Base-by-base conservation (phyloP, 1,140 invertebrate species). In the Drosophila kikkawai region DNA sequence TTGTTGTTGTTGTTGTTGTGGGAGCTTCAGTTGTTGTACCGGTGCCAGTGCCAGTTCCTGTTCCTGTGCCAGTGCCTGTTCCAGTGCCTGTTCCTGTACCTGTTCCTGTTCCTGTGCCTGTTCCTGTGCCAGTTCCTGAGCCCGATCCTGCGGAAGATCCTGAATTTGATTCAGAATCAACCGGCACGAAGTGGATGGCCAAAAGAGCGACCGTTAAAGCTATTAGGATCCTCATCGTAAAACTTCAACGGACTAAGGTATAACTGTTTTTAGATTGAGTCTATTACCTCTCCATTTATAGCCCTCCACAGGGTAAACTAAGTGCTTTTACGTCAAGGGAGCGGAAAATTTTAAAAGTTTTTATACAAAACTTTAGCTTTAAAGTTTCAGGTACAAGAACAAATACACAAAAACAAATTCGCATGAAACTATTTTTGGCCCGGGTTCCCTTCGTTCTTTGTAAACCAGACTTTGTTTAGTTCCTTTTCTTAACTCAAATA, bases 1-100 rank as follows among this genome's bases (percentile, higher is more conserved):
- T 41, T n/a, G n/a, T 50, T 32, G 26, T 50, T 17, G 26, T 51
- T 29, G 47, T 48, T n/a, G 47, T 50, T 32, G 48, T 50, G 9
- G 48, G 29, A 34, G 48, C 29, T n/a, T 12, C 2, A 19, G 15
- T 50, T 5, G 26, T 0, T n/a, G 26, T 50, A 9, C 8, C 26
- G 29, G 47, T n/a, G 15, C 44, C 19, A 19, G 44, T 45, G 3
- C 44, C 19, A 47, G 44, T 47, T 5, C 44, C 44, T 0, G 44
- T 45, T 12, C 17, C 44, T 8, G 45, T 48, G 3, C 44, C 44
- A 0, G 56, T 42, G 1, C n/a, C 26, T 1, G 56, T 58, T 13
- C 26, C 48, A 34, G n/a, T 26, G 11, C 45, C 39, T 1, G 58
- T 45, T 4, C 42, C 60, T 13, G 57, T 47, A n/a, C n/a, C n/a